phyloP scores from a whole-genome alignment of 2,888 invertebrate genomes.

The Empis livida region DNA sequence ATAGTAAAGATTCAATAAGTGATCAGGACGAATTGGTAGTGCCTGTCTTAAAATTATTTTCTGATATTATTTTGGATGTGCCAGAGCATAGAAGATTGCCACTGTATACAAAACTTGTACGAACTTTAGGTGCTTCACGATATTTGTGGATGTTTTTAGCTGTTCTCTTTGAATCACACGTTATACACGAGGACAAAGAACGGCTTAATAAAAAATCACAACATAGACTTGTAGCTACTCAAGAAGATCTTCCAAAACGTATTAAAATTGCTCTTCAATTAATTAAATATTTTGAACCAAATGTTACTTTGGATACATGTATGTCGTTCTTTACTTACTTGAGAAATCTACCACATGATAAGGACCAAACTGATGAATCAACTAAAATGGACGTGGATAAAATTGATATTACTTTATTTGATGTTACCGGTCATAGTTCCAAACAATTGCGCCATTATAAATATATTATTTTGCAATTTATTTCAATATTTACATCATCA shows the following conservation, averaged over 20 bases:
- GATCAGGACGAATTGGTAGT: slow-evolving; percentile 34
- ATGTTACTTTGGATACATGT: slow-evolving; percentile 48
- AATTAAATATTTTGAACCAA: slow-evolving; percentile 50
- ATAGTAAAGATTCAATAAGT: slow-evolving; percentile 13
- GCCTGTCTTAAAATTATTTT: slow-evolving; percentile 74
- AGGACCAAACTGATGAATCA: slow-evolving; percentile 26
- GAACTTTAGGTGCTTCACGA: slow-evolving; percentile 50
- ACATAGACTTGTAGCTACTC: slow-evolving; percentile 13
- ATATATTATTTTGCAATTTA: slow-evolving; percentile 62
- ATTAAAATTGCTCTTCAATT: slow-evolving; percentile 56
- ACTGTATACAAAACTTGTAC: slow-evolving; percentile 66
- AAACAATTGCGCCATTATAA: slow-evolving; percentile 76
- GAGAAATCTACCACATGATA: slow-evolving; percentile 50
- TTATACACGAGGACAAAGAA: slow-evolving; percentile 36
- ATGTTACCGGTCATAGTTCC: slow-evolving; percentile 48
- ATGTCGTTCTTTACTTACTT: slow-evolving; percentile 54
- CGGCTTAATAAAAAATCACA: too few species aligned
- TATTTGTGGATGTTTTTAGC: slow-evolving; percentile 61
- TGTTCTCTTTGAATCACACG: slow-evolving; percentile 57
- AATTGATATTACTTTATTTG: slow-evolving; percentile 38
- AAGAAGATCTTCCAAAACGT: slow-evolving; percentile 42
- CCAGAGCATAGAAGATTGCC: slow-evolving; percentile 82
- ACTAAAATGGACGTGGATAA: slow-evolving; percentile 30
- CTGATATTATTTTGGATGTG: slow-evolving; percentile 80
- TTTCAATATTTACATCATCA: slow-evolving; percentile 54